These are phyloP conservation scores for Aethes cnicana DNA, from an alignment of 2,888 invertebrate genomes.

Conservation along the genomic window DNA sequence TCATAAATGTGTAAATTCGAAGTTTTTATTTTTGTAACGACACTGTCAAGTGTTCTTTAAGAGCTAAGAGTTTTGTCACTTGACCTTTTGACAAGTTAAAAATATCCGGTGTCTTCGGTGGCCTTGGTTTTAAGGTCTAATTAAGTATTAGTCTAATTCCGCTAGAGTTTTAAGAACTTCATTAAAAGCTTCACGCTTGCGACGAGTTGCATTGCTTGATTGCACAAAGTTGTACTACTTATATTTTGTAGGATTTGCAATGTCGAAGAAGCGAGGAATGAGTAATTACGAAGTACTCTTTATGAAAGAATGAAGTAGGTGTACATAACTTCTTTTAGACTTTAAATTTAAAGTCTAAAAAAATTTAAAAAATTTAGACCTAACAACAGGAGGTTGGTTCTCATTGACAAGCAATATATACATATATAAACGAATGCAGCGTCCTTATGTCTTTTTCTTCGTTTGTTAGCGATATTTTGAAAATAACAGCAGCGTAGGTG, in stretches of 20 bases:
- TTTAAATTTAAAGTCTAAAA: too few species aligned
- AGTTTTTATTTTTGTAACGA: slow-evolving; percentile 11
- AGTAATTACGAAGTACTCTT: too few species aligned
- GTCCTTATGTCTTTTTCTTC: too few species aligned
- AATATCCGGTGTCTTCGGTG: background rate
- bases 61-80: slow-evolving; percentile 3
- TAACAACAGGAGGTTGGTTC: too few species aligned
- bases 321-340: too few species aligned
- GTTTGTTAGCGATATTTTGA: too few species aligned
- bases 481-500: too few species aligned
- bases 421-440: too few species aligned
- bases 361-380: too few species aligned
- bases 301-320: too few species aligned
- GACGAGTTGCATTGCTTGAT: slow-evolving; percentile 10
- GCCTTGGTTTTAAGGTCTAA: slow-evolving; percentile 3
- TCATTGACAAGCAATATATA: too few species aligned
- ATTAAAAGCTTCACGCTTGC: slow-evolving; percentile 23
- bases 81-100: slow-evolving; percentile 15
- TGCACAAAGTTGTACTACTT: slow-evolving; percentile 17
- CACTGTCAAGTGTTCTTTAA: slow-evolving; percentile 3
- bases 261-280: background rate
- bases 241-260: slow-evolving; percentile 13
- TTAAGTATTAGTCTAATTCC: background rate
- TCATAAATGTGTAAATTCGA: too few species aligned
- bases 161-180: slow-evolving; percentile 9